phyloP scores from a whole-genome alignment of 2,888 invertebrate species.

The Cryptus armator region DNA sequence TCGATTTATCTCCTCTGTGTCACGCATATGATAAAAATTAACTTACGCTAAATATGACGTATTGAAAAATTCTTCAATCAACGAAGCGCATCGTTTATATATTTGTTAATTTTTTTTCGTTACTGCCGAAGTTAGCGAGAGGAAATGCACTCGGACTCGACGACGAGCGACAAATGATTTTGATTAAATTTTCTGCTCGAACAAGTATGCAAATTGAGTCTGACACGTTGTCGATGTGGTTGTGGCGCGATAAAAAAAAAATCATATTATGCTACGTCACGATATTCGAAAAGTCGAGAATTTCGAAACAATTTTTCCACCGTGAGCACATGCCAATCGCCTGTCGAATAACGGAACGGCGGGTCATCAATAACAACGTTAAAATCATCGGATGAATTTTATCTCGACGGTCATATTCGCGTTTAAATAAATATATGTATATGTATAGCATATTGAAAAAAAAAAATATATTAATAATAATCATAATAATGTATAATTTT shows the following conservation, averaged over 20 bases:
- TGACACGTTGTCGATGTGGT: neutral
- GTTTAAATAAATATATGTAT: neutral
- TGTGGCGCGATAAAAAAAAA: slow-evolving; percentile 5
- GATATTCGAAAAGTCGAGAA: slow-evolving; percentile 19
- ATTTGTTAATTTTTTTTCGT: too few relatives aligned
- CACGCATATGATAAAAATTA: too few relatives aligned
- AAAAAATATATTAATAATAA: neutral
- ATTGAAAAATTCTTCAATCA: too few relatives aligned
- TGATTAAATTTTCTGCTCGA: neutral
- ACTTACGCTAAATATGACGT: too few relatives aligned
- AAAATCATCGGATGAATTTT: slow-evolving; percentile 1
- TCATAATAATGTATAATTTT: neutral
- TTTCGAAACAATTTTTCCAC: slow-evolving; percentile 13
- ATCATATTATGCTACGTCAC: slow-evolving; percentile 3
- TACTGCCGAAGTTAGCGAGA: too few relatives aligned
- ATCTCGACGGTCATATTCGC: neutral
- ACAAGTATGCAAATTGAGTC: neutral
- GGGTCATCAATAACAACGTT: slow-evolving; percentile 14
- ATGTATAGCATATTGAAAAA: neutral
- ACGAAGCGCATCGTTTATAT: too few relatives aligned
- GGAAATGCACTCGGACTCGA: neutral
- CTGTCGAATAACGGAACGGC: neutral
- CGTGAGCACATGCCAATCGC: neutral
- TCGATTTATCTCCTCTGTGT: too few relatives aligned
- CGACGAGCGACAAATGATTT: neutral